Evolutionary conservation across 2,797 vertebrate species (phyloP).

Genomic region (Alcedo atthis): DNA sequence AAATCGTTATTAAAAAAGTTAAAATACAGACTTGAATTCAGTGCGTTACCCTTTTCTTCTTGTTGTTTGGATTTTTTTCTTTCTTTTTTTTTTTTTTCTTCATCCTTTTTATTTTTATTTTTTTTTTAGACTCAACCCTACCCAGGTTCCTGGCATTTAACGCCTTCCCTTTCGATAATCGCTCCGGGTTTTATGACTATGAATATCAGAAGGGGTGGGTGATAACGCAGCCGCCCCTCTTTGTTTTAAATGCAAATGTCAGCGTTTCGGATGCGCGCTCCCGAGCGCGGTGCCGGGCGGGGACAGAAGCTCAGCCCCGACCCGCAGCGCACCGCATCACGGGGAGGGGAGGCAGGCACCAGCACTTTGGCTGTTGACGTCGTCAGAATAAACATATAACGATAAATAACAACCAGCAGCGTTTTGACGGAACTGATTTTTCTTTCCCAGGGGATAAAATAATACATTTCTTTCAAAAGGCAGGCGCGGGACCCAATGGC

Average conservation of each 20-base stretch:
- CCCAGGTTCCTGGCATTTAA: constrained; percentile 72
- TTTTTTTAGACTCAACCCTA: constrained; percentile 14
- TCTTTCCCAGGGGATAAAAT: not conserved
- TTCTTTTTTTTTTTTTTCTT: constrained; percentile 1
- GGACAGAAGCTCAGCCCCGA: not conserved
- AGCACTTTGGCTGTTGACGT: not conserved
- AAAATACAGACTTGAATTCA: constrained; percentile 87
- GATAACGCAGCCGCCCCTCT: not conserved
- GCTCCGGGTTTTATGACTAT: constrained; percentile 60
- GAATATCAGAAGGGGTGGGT: constrained; percentile 46
- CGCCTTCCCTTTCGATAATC: constrained; percentile 72
- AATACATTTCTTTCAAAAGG: not conserved
- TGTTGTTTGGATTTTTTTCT: not conserved
- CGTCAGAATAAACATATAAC: not conserved
- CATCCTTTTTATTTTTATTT: not conserved
- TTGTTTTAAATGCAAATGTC: constrained; percentile 43
- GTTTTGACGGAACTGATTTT: not conserved
- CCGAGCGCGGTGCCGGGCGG: not conserved
- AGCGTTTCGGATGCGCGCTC: not conserved
- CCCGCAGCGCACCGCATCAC: not conserved
- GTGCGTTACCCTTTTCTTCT: constrained; percentile 74
- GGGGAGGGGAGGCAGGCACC: not conserved
- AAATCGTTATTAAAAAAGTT: constrained; percentile 99
- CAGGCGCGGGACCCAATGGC: not conserved
- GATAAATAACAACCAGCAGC: not conserved